Conservation (phyloP, 1,140 invertebrate species). For the Frieseomelitta varia region DNA sequence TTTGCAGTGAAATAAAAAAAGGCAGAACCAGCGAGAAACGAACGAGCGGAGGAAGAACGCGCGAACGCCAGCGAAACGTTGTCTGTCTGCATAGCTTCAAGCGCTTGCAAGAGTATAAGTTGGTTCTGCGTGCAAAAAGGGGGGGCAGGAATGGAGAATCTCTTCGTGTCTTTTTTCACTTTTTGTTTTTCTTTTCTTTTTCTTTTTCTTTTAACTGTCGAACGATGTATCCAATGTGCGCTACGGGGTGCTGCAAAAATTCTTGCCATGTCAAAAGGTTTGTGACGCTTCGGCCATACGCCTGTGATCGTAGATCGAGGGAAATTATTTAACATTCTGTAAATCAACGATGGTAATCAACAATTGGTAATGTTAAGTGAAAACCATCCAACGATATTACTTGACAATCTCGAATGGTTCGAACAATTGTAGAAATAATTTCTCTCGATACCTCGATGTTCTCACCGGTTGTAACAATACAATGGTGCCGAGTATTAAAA, state of each 20-base stretch:
- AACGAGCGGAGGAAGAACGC: not conserved
- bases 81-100: slow-evolving; percentile 21
- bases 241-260: slow-evolving; percentile 59
- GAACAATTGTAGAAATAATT: slow-evolving; percentile 13
- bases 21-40: not conserved
- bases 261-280: slow-evolving; percentile 36
- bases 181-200: not conserved
- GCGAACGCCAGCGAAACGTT: slow-evolving; percentile 9
- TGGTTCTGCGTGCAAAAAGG: slow-evolving; percentile 11
- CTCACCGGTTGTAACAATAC: not conserved
- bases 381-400: too few species aligned
- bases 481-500: not conserved
- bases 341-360: not conserved
- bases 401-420: not conserved
- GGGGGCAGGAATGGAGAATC: slow-evolving; percentile 1
- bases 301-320: not conserved
- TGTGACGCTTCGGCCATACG: not conserved
- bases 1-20: not conserved
- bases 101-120: slow-evolving; percentile 28
- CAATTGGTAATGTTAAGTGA: too few species aligned
- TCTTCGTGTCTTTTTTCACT: slow-evolving; percentile 25
- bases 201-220: slow-evolving; percentile 17
- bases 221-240: slow-evolving; percentile 46
- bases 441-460: not conserved
- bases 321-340: slow-evolving; percentile 2